Base-by-base conservation (phyloP, 2,888 invertebrate genomes). In the Conops quadrifasciatus region DNA sequence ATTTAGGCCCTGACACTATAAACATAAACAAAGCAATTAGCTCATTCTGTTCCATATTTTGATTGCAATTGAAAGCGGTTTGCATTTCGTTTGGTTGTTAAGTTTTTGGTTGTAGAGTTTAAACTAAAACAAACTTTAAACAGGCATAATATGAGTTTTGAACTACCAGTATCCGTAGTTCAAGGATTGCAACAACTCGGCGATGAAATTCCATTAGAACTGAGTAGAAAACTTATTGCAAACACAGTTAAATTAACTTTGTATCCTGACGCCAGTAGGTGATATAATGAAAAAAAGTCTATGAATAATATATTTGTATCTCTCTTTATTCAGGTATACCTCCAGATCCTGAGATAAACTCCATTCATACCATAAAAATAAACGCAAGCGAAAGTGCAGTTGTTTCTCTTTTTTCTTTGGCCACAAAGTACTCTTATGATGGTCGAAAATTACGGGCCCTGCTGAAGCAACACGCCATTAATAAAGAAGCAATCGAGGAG, bases 301-400 rank as follows among this genome's bases (percentile, higher is more conserved):
- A 1, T 30, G 24, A 24, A 45, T 45, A 9, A 45, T 2, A 11
- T 16, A 49, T 49, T 49, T 4, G 1, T 5, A 5, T 21, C 24
- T n/a, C n/a, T n/a, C n/a, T 21, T 13, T 1, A 53, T 67, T 19
- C 59, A 86, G 86, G 82, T 70, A 82, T 86, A 45, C 85, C 86
- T 2, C 82, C 84, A 15, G 83, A 83, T 43, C 85, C 86, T 1
- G 86, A 85, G 76, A 82, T 86, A 53, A 85, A 86, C 72, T 83
- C 84, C n/a, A 77, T 78, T 15, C 81, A 84, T 64, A 84, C 82
- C 4, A 82, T 80, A 47, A 81, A 81, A 53, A 83, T 83, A 2
- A 86, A 85, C 70, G 85, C 85, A 72, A 83, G 85, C 73, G 86
- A 86, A 76, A 85, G 82, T 72, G 83, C 85, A 0, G 80, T 86